phyloP scores from a whole-genome alignment of 2,113 vertebrate species.

The Nettapus auritus region DNA sequence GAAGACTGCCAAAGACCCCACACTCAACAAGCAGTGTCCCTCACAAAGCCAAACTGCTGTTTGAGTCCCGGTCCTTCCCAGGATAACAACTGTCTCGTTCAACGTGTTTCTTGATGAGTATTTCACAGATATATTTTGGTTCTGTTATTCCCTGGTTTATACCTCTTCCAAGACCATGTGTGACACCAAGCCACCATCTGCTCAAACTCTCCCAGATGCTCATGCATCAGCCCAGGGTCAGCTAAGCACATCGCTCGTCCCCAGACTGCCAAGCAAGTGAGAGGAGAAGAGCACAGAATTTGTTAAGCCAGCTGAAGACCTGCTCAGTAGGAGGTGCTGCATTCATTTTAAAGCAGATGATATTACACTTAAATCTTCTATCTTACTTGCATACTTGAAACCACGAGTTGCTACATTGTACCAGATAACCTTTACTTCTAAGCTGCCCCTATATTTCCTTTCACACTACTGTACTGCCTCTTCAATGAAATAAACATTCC shows the following conservation, averaged over 20 bases:
- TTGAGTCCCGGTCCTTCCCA: background rate
- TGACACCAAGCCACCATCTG: background rate
- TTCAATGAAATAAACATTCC: background rate
- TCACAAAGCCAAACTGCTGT: background rate
- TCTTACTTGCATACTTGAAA: background rate
- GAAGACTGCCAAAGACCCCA: background rate
- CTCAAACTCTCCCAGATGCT: background rate
- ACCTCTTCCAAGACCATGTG: background rate
- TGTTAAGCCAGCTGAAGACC: background rate
- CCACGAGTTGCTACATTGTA: background rate
- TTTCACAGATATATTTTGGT: background rate
- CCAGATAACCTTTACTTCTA: background rate
- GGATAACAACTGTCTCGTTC: background rate
- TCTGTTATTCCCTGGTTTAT: background rate
- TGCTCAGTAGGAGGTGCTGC: background rate
- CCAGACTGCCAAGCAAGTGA: accelerated
- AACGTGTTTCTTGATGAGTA: background rate
- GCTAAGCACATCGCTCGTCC: accelerated
- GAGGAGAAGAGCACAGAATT: background rate
- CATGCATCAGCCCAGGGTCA: background rate
- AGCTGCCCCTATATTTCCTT: background rate
- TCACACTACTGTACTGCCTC: background rate
- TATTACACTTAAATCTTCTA: background rate
- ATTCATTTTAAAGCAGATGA: background rate
- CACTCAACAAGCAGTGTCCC: background rate